Evolutionary conservation across 2,888 invertebrate genomes (phyloP), one percentile per base, ranked within the genome.

Genomic region (Dicranocentrus wangi): DNA sequence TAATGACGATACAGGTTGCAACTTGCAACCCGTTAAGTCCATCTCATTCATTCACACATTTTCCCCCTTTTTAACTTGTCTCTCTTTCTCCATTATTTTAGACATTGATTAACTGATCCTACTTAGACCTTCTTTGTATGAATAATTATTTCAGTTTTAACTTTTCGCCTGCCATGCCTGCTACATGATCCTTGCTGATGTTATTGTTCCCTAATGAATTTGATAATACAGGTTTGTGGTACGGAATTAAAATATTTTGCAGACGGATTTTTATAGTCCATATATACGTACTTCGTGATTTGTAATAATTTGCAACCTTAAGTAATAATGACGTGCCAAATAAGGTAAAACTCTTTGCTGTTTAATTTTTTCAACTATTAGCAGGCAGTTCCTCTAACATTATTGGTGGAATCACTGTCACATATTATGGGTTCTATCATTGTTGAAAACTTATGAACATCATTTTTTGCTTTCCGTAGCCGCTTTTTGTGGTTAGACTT

Each of bases 231-330:
- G n/a, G n/a, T n/a, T n/a, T n/a, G n/a, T n/a, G n/a, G n/a, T n/a
- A n/a, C n/a, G n/a, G n/a, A n/a, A n/a, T n/a, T n/a, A n/a, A n/a
- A n/a, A n/a, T n/a, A n/a, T n/a, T n/a, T n/a, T n/a, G n/a, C n/a
- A n/a, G n/a, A n/a, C n/a, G n/a, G n/a, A n/a, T n/a, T n/a, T n/a
- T n/a, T n/a, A n/a, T n/a, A n/a, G n/a, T n/a, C n/a, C n/a, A n/a
- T n/a, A n/a, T n/a, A n/a, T n/a, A n/a, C n/a, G n/a, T n/a, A n/a
- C n/a, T n/a, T 75, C 81, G 69, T 81, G 75, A 81, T 81, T 81
- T 81, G 75, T 81, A 81, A 75, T 81, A 81, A 81, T 81, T 81
- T 81, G 81, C 75, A 81, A 70, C 81, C 81, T 81, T 81, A 63
- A 58, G 75, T 75, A 75, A 81, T 81, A 81, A 81, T 81, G 81